Evolutionary conservation across 2,113 vertebrate species (phyloP).

Genomic region (Petaurus breviceps): DNA sequence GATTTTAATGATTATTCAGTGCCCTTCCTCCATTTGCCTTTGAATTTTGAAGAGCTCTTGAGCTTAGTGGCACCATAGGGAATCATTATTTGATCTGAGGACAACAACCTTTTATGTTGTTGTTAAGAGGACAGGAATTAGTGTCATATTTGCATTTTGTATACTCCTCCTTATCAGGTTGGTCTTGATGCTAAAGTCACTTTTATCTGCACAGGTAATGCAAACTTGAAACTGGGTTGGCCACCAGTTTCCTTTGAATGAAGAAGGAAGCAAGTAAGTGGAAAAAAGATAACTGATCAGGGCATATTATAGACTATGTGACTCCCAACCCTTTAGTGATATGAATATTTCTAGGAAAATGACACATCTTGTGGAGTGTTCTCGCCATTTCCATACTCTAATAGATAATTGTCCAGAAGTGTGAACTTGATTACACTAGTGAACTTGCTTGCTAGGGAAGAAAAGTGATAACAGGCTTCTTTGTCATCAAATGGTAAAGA

Average conservation of each 20-base stretch:
- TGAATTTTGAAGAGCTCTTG: constrained; percentile 40
- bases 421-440: constrained; percentile 83
- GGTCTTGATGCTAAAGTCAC: constrained; percentile 1
- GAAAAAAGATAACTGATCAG: constrained; percentile 48
- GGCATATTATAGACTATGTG: constrained; percentile 41
- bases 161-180: constrained; percentile 21
- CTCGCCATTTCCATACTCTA: constrained; percentile 76
- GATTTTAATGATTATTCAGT: constrained; percentile 31
- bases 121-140: background rate
- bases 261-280: constrained; percentile 45
- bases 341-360: constrained; percentile 69
- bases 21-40: background rate
- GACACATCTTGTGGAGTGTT: constrained; percentile 63
- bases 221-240: constrained; percentile 46
- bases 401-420: constrained; percentile 79
- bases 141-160: constrained; percentile 13
- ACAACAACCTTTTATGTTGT: background rate
- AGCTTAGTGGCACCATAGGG: constrained; percentile 44
- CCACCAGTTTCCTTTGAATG: constrained; percentile 9
- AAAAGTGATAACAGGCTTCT: constrained; percentile 83
- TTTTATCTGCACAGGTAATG: constrained; percentile 37
- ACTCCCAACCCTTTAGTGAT: constrained; percentile 40
- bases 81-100: constrained; percentile 49
- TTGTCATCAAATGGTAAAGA: constrained; percentile 88
- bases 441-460: constrained; percentile 80